These are phyloP conservation scores for Acrocera orbiculus DNA, from an alignment of 2,888 invertebrate genomes.

Conservation along the genomic window DNA sequence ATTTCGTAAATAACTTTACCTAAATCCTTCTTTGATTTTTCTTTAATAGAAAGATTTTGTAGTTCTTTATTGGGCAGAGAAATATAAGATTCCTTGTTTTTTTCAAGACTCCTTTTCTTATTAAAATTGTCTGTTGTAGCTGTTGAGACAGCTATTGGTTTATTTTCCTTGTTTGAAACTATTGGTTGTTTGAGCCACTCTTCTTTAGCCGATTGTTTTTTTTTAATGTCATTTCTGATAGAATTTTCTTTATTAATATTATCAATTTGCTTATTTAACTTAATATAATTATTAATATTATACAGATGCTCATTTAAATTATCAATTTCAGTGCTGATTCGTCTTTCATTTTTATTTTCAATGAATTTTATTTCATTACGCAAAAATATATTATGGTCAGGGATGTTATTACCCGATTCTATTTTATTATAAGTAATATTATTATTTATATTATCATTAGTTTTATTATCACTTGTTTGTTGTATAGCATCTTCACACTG, in stretches of 20 bases:
- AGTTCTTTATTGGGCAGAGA: background rate
- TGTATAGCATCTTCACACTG: constrained; percentile 12
- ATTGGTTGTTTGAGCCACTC: constrained; percentile 23
- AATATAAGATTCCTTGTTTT: no score
- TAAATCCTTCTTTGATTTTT: constrained; percentile 16
- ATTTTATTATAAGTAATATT: constrained; percentile 1
- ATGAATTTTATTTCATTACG: constrained; percentile 26
- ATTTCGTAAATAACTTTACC: constrained; percentile 20
- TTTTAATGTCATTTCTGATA: constrained; percentile 28
- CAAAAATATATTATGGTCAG: constrained; percentile 4
- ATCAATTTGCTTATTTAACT: constrained; percentile 28
- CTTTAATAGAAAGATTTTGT: background rate
- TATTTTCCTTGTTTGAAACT: background rate
- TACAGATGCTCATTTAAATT: constrained; percentile 29
- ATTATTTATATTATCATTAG: constrained; percentile 9
- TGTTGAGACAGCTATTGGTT: background rate
- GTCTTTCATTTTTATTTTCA: constrained; percentile 22
- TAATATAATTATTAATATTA: constrained; percentile 28
- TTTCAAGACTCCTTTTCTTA: no score
- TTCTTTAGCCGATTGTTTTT: constrained; percentile 28
- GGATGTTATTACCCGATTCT: background rate
- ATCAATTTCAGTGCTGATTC: constrained; percentile 26
- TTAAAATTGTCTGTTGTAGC: no score
- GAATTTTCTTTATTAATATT: constrained; percentile 26
- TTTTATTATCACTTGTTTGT: constrained; percentile 10